Evolutionary conservation across 2,797 vertebrate genomes (phyloP).

Genomic region (Lithobates sylvaticus): DNA sequence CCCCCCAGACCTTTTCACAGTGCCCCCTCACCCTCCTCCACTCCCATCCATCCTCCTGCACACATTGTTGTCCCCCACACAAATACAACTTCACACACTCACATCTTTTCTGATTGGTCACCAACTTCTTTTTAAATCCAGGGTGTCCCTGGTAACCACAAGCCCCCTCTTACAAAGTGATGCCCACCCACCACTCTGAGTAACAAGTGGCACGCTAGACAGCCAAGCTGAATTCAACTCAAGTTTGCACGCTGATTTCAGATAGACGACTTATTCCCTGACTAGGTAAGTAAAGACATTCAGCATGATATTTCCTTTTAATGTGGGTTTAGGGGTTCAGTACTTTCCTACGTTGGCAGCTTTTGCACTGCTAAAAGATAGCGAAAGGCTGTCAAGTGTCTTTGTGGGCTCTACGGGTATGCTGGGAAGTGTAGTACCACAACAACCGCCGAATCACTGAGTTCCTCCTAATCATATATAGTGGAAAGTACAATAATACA

Average conservation of each 20-base stretch:
- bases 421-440: background rate
- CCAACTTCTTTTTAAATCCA: constrained; percentile 69
- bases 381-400: background rate
- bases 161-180: constrained; percentile 57
- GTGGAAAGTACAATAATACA: too few relatives aligned
- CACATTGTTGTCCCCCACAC: constrained; percentile 40
- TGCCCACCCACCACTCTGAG: constrained; percentile 30
- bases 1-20: constrained; percentile 29
- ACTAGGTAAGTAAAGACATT: constrained; percentile 24
- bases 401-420: background rate
- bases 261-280: background rate
- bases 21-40: constrained; percentile 44
- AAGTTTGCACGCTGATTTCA: background rate
- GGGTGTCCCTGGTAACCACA: constrained; percentile 73
- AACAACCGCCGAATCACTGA: background rate
- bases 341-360: background rate
- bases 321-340: too few relatives aligned
- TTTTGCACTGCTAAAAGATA: too few relatives aligned
- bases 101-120: constrained; percentile 69
- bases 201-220: constrained; percentile 44
- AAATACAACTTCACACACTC: constrained; percentile 39
- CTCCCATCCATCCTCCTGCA: constrained; percentile 39
- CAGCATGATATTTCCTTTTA: background rate
- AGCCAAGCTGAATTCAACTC: background rate
- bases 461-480: too few relatives aligned